Evolutionary conservation across 2,797 vertebrate genomes (phyloP).

Genomic region (Cirrhinus mrigala): DNA sequence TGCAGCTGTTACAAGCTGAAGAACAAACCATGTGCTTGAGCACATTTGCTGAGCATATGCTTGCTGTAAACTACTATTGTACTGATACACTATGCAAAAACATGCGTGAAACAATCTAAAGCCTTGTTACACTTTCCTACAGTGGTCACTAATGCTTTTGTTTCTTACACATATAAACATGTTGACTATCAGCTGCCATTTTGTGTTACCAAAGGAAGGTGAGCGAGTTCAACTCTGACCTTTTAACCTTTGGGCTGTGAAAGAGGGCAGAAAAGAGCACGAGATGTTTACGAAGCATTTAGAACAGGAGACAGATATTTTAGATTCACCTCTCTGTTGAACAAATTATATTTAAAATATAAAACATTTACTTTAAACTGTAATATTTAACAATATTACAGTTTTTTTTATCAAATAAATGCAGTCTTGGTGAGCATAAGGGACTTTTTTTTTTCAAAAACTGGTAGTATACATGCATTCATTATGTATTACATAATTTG

Average conservation of each 20-base stretch:
- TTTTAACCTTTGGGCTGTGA: conserved; percentile 44
- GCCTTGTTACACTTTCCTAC: neutral
- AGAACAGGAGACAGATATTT: neutral
- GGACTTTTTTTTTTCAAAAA: neutral
- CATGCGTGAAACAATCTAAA: neutral
- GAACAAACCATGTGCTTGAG: conserved; percentile 5
- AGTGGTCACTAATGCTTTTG: neutral
- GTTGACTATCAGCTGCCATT: conserved; percentile 33
- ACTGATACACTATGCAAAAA: neutral
- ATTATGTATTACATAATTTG: neutral
- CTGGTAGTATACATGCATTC: neutral
- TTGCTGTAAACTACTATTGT: neutral
- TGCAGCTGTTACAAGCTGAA: conserved; percentile 50
- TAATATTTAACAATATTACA: neutral
- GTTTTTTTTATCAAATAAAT: neutral
- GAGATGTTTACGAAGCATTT: neutral
- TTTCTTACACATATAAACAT: conserved; percentile 22
- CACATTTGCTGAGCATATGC: neutral
- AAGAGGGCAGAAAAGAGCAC: neutral
- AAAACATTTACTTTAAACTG: neutral
- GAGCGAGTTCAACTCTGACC: conserved; percentile 42
- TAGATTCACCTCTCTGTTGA: neutral
- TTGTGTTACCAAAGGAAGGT: conserved; percentile 19
- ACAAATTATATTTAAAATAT: neutral
- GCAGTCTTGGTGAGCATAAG: neutral